A percentile compares a stretch with the other conserved stretches of the same genome.
These are phyloP conservation scores for Intellagama lesueurii DNA, from an alignment of 2,797 vertebrate species.

Conservation along the genomic window DNA sequence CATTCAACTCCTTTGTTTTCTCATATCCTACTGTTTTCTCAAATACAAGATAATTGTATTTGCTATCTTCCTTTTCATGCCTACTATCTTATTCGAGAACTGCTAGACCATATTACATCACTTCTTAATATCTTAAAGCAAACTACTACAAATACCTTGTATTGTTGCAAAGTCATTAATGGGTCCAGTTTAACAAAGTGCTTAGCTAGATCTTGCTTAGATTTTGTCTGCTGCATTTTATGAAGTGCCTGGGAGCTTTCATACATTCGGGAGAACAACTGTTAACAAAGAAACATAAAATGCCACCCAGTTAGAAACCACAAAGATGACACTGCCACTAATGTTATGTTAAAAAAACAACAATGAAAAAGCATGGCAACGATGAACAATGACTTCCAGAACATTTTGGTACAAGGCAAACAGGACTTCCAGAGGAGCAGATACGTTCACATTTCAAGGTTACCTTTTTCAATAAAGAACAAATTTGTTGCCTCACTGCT, in stretches of 20 bases:
- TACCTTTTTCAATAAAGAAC: conserved; percentile 94
- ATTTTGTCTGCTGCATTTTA: conserved; percentile 80
- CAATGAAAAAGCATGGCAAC: not conserved
- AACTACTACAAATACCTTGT: conserved; percentile 74
- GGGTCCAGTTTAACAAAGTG: conserved; percentile 52
- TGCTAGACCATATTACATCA: not conserved
- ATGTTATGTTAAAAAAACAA: conserved; percentile 19
- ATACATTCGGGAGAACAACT: conserved; percentile 91
- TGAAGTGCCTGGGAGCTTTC: conserved; percentile 90
- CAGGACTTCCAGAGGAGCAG: not conserved
- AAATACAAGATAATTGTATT: not conserved
- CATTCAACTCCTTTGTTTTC: not conserved
- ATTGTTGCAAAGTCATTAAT: conserved; percentile 72
- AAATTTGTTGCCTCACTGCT: conserved; percentile 88
- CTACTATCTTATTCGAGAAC: not conserved
- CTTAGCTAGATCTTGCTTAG: conserved; percentile 55
- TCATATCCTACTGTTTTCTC: not conserved
- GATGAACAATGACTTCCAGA: conserved; percentile 1
- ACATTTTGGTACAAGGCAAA: not conserved
- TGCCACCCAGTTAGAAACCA: conserved; percentile 18
- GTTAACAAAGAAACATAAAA: conserved; percentile 57
- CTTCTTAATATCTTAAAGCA: conserved; percentile 23
- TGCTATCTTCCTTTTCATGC: not conserved
- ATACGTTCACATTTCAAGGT: conserved; percentile 5
- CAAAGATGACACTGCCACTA: not conserved